Conservation (phyloP, 2,888 invertebrate species). For the Atherix ibis region DNA sequence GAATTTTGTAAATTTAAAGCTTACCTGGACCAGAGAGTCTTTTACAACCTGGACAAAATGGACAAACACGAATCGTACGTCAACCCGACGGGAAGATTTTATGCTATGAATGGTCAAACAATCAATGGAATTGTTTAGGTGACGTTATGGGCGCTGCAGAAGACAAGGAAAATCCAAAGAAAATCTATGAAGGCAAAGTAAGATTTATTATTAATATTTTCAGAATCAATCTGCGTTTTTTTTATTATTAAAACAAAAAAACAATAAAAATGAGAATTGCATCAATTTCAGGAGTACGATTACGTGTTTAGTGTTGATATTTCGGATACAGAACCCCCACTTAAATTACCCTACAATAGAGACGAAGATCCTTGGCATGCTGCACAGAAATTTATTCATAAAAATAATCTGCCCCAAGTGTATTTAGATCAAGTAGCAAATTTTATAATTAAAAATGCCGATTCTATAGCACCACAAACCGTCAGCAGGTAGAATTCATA, state of each 20-base stretch:
- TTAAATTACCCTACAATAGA: slow-evolving; percentile 82
- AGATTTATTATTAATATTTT: no score
- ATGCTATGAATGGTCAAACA: slow-evolving; percentile 62
- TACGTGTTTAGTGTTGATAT: slow-evolving; percentile 93
- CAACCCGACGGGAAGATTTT: slow-evolving; percentile 53
- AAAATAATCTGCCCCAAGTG: slow-evolving; percentile 64
- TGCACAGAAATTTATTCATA: slow-evolving; percentile 80
- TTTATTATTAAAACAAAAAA: no score
- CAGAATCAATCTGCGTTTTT: no score
- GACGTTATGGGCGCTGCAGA: slow-evolving; percentile 71
- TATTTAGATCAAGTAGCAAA: slow-evolving; percentile 87
- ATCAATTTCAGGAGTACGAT: slow-evolving; percentile 66
- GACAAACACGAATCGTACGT: slow-evolving; percentile 72
- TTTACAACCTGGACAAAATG: slow-evolving; percentile 61
- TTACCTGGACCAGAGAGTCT: slow-evolving; percentile 69
- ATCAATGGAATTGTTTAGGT: slow-evolving; percentile 72
- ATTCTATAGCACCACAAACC: no score
- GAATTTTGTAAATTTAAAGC: slow-evolving; percentile 30
- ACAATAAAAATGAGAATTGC: no score
- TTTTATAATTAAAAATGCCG: slow-evolving; percentile 73
- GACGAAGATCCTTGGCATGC: slow-evolving; percentile 84
- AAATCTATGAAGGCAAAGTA: slow-evolving; percentile 60
- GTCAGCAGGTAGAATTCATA: slow-evolving; percentile 11
- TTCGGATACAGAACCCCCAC: slow-evolving; percentile 71
- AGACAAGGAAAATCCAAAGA: slow-evolving; percentile 49